Evolutionary conservation across 2,113 vertebrate species (phyloP).

Genomic region (Oreochromis niloticus): DNA sequence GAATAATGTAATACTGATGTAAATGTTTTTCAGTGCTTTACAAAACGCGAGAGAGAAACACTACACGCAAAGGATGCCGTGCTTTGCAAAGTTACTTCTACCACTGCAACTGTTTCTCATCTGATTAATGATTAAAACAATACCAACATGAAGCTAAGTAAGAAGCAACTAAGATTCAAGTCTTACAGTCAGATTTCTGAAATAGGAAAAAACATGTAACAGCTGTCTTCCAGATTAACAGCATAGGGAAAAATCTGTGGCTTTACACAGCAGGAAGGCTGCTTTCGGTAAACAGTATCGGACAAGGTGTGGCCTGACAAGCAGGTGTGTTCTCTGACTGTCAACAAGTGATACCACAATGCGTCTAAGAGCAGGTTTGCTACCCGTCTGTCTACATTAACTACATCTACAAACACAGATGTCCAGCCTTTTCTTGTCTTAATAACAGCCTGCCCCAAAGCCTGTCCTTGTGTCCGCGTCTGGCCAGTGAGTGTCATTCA

Average conservation of each 20-base stretch:
- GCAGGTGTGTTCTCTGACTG: slow-evolving; percentile 14
- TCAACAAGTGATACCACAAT: slow-evolving; percentile 21
- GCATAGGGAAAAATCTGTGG: neutral
- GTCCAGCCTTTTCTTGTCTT: neutral
- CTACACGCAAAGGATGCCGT: neutral
- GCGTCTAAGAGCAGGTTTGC: neutral
- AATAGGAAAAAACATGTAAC: neutral
- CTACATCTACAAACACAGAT: neutral
- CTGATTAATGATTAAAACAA: neutral
- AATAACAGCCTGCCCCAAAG: neutral
- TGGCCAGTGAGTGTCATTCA: neutral
- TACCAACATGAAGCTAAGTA: neutral
- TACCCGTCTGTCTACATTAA: neutral
- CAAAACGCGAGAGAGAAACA: neutral
- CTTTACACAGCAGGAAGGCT: neutral
- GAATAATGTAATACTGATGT: neutral
- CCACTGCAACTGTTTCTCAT: neutral
- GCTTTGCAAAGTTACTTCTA: neutral
- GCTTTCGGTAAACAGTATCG: neutral
- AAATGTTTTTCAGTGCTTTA: neutral
- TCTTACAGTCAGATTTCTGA: neutral
- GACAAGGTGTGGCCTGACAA: slow-evolving; percentile 29
- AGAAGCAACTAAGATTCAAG: neutral
- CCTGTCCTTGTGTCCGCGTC: neutral
- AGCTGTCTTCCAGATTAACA: neutral